A percentile compares a stretch with the other conserved stretches of the same genome.
These are phyloP conservation scores for Drosophila quadrilineata DNA, from an alignment of 1,140 invertebrate species.

Conservation along the genomic window DNA sequence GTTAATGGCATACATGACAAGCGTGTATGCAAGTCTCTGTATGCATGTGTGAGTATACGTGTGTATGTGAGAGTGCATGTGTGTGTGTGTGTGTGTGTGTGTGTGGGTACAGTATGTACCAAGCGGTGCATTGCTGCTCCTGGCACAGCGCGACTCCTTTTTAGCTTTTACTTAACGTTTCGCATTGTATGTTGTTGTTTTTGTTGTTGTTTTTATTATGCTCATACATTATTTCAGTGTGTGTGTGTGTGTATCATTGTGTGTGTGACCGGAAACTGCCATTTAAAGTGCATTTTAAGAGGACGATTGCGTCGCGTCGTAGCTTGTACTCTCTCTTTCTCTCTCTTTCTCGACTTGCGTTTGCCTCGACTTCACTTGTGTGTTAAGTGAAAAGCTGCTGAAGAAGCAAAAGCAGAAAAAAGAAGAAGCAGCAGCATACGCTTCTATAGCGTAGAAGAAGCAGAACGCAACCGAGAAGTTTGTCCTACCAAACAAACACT, in stretches of 20 bases:
- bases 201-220: conserved; percentile 50
- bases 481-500: not conserved
- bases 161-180: conserved; percentile 56
- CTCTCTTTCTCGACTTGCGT: conserved; percentile 14
- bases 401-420: not conserved
- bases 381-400: conserved; percentile 57
- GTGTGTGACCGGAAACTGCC: conserved; percentile 80
- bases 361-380: conserved; percentile 57
- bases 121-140: conserved; percentile 73
- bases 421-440: too few species aligned
- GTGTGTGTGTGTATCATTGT: conserved; percentile 24
- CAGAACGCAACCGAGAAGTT: not conserved
- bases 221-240: conserved; percentile 33
- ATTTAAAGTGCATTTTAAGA: conserved; percentile 81
- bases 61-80: conserved; percentile 1
- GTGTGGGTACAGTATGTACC: conserved; percentile 76
- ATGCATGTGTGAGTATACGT: conserved; percentile 17
- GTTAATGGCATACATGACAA: conserved; percentile 63
- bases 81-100: conserved; percentile 24
- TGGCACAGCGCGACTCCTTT: conserved; percentile 76
- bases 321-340: conserved; percentile 9
- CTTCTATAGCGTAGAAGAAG: too few species aligned
- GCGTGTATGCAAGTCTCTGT: conserved; percentile 14
- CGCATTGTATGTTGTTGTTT: conserved; percentile 72
- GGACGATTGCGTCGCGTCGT: conserved; percentile 40